phyloP scores from a whole-genome alignment of 2,888 invertebrate genomes.

The Conops quadrifasciatus region DNA sequence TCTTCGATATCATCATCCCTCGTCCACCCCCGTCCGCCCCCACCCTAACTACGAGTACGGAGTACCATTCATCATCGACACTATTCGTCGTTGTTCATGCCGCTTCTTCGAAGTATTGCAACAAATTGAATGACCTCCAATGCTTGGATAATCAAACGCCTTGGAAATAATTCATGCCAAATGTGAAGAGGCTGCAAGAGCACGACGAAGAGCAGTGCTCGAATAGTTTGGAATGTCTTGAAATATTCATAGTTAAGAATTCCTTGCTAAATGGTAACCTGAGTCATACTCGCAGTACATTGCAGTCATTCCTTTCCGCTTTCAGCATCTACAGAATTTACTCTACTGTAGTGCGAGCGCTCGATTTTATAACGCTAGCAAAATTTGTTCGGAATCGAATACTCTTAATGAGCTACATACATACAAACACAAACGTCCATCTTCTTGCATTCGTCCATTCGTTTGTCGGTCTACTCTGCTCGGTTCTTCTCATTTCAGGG shows the following conservation, averaged over 20 bases:
- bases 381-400: slow-evolving; percentile 2
- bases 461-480: no score
- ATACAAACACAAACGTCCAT: no score
- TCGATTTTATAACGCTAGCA: neutral
- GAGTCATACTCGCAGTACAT: neutral
- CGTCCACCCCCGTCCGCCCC: no score
- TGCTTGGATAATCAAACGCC: slow-evolving; percentile 7
- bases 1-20: no score
- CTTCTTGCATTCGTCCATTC: no score
- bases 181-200: neutral
- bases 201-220: slow-evolving; percentile 11
- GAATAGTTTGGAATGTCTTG: slow-evolving; percentile 4
- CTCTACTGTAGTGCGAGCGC: neutral
- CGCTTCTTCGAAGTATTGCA: neutral
- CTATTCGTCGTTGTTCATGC: no score
- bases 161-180: slow-evolving; percentile 1
- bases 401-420: neutral
- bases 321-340: neutral
- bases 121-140: slow-evolving; percentile 7
- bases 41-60: no score
- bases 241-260: neutral
- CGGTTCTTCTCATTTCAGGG: slow-evolving; percentile 15
- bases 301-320: neutral
- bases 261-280: slow-evolving; percentile 5
- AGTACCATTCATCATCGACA: no score